Percentiles rank a stretch among this genome's conserved stretches.
phyloP scores from a whole-genome alignment of 2,888 invertebrate species.

The Zygothrica quintamaculata region DNA sequence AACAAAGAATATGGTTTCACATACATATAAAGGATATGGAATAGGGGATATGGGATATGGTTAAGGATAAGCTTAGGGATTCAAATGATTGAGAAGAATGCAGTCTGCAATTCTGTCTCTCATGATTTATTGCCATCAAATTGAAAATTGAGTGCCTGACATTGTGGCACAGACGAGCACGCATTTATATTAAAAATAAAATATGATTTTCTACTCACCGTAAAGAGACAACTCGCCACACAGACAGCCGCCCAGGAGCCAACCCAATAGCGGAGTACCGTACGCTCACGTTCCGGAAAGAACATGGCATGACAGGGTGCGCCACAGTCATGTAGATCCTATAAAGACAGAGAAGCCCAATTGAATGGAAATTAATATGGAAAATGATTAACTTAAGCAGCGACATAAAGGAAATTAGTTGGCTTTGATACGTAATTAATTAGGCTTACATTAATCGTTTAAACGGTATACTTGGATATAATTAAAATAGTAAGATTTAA shows the following conservation, averaged over 20 bases:
- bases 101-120: constrained; percentile 42
- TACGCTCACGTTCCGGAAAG: constrained; percentile 92
- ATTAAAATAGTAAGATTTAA: too few relatives aligned
- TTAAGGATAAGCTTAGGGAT: not conserved
- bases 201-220: constrained; percentile 84
- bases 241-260: constrained; percentile 97
- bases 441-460: constrained; percentile 41
- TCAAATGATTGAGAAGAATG: constrained; percentile 5
- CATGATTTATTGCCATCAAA: constrained; percentile 68
- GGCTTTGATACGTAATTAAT: constrained; percentile 71
- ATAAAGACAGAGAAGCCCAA: constrained; percentile 57
- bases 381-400: too few relatives aligned
- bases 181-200: constrained; percentile 38
- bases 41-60: not conserved
- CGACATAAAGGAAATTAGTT: constrained; percentile 57
- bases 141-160: constrained; percentile 69
- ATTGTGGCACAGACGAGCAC: constrained; percentile 40
- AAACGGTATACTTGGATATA: constrained; percentile 20
- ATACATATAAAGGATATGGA: too few relatives aligned
- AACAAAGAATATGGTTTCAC: too few relatives aligned
- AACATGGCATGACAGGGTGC: constrained; percentile 97
- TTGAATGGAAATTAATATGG: constrained; percentile 29
- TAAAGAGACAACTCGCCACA: constrained; percentile 95
- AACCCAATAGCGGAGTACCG: constrained; percentile 95
- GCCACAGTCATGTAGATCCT: constrained; percentile 89